phyloP scores from a whole-genome alignment of 2,113 vertebrate genomes.

The Hydrochoerus hydrochaeris region DNA sequence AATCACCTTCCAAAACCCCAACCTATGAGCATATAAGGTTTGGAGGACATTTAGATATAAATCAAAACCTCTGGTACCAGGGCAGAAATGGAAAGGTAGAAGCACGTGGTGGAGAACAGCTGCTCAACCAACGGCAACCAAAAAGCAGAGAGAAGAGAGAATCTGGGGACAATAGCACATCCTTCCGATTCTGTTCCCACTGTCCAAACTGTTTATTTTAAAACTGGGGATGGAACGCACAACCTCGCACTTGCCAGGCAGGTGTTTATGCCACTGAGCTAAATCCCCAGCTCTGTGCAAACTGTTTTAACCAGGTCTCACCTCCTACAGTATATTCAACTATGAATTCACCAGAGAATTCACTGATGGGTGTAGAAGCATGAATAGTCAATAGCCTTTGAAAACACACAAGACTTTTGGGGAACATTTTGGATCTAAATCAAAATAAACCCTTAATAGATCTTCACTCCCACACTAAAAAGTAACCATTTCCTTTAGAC shows the following conservation, averaged over 20 bases:
- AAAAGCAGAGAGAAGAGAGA: neutral
- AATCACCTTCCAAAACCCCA: neutral
- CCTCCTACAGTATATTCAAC: neutral
- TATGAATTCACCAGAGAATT: neutral
- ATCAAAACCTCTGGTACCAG: neutral
- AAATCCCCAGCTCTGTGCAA: no score
- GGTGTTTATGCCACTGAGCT: no score
- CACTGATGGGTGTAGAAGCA: neutral
- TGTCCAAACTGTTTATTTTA: neutral
- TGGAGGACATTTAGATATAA: neutral
- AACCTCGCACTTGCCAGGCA: no score
- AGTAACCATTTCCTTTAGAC: slow-evolving; percentile 53
- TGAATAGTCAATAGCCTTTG: neutral
- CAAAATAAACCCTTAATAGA: neutral
- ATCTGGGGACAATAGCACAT: neutral
- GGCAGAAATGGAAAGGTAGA: neutral
- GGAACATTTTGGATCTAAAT: neutral
- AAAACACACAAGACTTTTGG: neutral
- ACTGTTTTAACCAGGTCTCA: neutral
- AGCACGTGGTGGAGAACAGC: neutral
- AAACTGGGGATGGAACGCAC: no score
- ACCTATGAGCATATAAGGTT: neutral
- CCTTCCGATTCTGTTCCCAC: neutral
- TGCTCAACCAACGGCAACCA: neutral
- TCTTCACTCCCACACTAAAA: slow-evolving; percentile 21